phyloP scores from a whole-genome alignment of 2,113 vertebrate genomes.

The Enhydra lutris region DNA sequence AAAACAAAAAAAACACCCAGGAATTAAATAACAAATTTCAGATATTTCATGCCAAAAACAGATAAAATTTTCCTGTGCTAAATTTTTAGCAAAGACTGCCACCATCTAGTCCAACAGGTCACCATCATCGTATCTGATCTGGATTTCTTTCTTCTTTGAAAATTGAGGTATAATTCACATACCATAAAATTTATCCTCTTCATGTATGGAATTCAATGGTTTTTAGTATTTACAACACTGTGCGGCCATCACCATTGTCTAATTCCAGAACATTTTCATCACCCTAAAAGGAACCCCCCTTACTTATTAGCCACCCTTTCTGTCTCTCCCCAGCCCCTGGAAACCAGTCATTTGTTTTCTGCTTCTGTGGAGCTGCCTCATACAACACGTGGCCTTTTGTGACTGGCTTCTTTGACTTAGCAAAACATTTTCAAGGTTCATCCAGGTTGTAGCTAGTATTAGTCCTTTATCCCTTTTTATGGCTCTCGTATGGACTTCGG shows the following conservation, averaged over 20 bases:
- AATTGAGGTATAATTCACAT: background rate
- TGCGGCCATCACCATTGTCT: background rate
- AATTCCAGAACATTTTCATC: background rate
- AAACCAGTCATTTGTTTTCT: background rate
- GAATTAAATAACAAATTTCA: background rate
- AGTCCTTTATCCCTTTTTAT: background rate
- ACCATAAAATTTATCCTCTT: background rate
- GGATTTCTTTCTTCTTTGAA: background rate
- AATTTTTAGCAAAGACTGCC: background rate
- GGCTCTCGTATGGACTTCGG: background rate
- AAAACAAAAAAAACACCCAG: no score
- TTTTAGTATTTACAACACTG: background rate
- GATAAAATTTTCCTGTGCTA: background rate
- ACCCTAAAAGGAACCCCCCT: background rate
- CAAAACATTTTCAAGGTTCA: background rate
- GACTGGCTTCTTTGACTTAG: background rate
- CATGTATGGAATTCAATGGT: background rate
- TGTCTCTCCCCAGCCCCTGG: background rate
- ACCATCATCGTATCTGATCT: background rate
- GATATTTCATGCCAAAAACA: background rate
- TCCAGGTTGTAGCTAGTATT: background rate
- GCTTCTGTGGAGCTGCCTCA: background rate
- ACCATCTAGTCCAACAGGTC: background rate
- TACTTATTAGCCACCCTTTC: background rate
- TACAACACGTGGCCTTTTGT: background rate